phyloP scores from a whole-genome alignment of 2,797 vertebrate genomes.

The Rhyacichthys aspro region DNA sequence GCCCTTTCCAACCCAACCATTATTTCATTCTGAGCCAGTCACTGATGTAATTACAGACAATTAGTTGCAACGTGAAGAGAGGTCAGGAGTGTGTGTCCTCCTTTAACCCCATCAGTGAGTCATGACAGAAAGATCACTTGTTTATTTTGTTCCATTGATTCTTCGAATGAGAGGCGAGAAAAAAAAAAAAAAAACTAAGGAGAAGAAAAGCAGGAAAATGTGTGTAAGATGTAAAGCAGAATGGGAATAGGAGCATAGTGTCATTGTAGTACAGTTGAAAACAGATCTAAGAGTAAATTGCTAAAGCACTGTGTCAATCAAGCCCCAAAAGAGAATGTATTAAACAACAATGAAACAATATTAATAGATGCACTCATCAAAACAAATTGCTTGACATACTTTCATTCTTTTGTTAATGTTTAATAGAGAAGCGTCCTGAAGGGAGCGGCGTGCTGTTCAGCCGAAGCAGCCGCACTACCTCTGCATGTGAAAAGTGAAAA shows the following conservation, averaged over 20 bases:
- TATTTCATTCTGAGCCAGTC: conserved; percentile 60
- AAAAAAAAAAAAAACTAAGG: conserved; percentile 39
- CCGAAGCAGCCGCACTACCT: too few species aligned
- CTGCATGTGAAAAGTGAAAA: conserved; percentile 29
- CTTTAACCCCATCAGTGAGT: conserved; percentile 57
- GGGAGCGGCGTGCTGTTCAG: conserved; percentile 15
- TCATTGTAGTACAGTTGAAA: not conserved
- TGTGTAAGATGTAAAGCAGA: conserved; percentile 1
- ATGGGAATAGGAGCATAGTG: not conserved
- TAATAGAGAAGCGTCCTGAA: conserved; percentile 15
- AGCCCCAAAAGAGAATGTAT: conserved; percentile 17
- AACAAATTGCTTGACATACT: conserved; percentile 21
- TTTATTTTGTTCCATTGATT: conserved; percentile 69
- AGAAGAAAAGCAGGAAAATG: conserved; percentile 9
- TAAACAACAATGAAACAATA: conserved; percentile 15
- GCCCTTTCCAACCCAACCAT: conserved; percentile 33
- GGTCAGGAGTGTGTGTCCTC: conserved; percentile 70
- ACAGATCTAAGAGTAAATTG: conserved; percentile 4
- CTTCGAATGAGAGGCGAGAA: conserved; percentile 41
- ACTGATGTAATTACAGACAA: conserved; percentile 70
- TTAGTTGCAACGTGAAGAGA: conserved; percentile 62
- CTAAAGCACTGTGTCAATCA: conserved; percentile 25
- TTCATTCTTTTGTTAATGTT: conserved; percentile 3
- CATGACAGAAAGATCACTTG: conserved; percentile 61
- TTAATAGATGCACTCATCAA: conserved; percentile 26